These are phyloP conservation scores for Poicephalus gulielmi DNA, from an alignment of 2,113 vertebrate species.

Conservation along the genomic window DNA sequence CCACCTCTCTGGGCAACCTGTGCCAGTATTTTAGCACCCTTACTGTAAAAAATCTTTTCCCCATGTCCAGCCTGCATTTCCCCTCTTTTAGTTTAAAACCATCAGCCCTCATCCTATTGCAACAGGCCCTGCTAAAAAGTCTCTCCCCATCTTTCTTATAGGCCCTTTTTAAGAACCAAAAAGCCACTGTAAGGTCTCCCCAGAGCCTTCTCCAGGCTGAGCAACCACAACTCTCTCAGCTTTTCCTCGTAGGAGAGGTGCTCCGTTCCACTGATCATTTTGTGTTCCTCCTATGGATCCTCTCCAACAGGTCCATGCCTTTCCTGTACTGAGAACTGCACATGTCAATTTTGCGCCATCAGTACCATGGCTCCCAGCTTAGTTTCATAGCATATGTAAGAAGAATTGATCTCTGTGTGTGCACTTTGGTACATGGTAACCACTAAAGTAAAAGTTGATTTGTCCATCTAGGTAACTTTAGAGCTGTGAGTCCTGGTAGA, in stretches of 20 bases:
- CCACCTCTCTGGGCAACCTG: background rate
- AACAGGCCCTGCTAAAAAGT: background rate
- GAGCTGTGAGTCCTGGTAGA: background rate
- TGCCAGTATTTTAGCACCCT: background rate
- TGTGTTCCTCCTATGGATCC: background rate
- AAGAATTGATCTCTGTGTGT: background rate
- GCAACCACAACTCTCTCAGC: background rate
- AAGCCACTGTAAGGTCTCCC: background rate
- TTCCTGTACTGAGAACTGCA: background rate
- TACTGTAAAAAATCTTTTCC: background rate
- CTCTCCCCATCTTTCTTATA: background rate
- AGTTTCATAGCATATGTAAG: background rate
- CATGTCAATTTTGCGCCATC: background rate
- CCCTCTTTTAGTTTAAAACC: background rate
- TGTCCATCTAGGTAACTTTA: background rate
- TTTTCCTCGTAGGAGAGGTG: background rate
- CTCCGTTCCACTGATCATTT: background rate
- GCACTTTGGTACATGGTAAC: background rate
- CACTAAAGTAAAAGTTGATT: background rate
- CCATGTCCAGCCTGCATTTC: background rate
- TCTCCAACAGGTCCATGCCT: background rate
- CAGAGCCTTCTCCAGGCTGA: background rate
- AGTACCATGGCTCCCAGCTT: background rate
- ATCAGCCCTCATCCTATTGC: fast-evolving
- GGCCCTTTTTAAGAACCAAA: background rate